Percentiles rank a stretch among this genome's conserved stretches.
Conservation (phyloP, 1,140 invertebrate species). For the Atopsyche davidsoni region DNA sequence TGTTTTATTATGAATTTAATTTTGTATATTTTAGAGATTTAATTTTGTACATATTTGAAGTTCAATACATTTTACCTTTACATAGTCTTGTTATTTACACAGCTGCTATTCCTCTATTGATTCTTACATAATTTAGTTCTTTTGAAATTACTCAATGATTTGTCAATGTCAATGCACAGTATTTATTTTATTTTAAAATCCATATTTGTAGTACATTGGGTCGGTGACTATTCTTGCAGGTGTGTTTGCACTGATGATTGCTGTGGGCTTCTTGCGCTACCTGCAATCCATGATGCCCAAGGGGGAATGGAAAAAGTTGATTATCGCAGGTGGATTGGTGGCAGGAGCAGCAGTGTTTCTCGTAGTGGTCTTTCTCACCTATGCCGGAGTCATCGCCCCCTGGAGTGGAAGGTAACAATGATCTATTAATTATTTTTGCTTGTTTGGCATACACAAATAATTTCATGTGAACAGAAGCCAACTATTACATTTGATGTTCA, state of each 20-base stretch:
- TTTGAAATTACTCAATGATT: too few relatives aligned
- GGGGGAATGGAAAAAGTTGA: slow-evolving; percentile 88
- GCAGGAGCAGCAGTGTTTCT: slow-evolving; percentile 80
- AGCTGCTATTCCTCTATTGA: too few relatives aligned
- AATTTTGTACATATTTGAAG: not conserved
- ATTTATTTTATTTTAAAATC: too few relatives aligned
- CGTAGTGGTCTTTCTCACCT: slow-evolving; percentile 83
- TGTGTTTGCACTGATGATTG: slow-evolving; percentile 92
- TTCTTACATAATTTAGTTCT: too few relatives aligned
- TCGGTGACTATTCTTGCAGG: slow-evolving; percentile 55
- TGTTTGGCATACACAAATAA: too few relatives aligned
- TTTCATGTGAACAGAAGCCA: not conserved
- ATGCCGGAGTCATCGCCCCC: slow-evolving; percentile 90
- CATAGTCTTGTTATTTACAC: too few relatives aligned
- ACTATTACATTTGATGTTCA: not conserved
- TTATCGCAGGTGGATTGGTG: slow-evolving; percentile 68
- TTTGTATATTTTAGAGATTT: not conserved
- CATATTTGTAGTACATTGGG: too few relatives aligned
- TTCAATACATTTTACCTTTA: too few relatives aligned
- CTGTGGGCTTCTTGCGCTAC: slow-evolving; percentile 82
- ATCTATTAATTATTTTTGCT: too few relatives aligned
- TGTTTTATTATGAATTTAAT: not conserved
- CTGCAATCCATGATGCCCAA: slow-evolving; percentile 83
- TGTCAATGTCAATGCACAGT: too few relatives aligned
- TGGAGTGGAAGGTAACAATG: slow-evolving; percentile 87